Evolutionary conservation across 2,888 invertebrate species (phyloP).

Genomic region (Mimas tiliae): DNA sequence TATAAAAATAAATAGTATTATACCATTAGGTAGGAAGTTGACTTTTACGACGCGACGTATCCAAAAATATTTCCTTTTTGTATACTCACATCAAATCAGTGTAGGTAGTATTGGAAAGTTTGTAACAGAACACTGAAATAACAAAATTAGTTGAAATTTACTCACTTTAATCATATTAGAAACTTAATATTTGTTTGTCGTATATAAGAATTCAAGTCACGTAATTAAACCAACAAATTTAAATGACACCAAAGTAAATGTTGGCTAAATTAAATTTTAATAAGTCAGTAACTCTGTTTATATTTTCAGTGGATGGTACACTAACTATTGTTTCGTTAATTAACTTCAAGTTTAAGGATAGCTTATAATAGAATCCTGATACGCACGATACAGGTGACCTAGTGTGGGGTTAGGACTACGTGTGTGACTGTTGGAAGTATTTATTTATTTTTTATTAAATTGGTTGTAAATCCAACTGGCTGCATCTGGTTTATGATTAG

Average conservation of each 20-base stretch:
- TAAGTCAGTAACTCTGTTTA: conserved; percentile 6
- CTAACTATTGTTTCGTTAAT: not conserved
- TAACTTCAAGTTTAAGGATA: not conserved
- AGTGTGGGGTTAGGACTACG: no score
- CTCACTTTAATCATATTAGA: not conserved
- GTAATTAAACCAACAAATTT: conserved; percentile 31
- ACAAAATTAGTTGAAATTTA: not conserved
- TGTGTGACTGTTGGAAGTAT: no score
- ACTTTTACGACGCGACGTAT: not conserved
- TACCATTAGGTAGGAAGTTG: not conserved
- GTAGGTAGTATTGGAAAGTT: no score
- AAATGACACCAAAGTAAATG: conserved; percentile 27
- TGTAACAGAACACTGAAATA: not conserved
- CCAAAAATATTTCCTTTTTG: not conserved
- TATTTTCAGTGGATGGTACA: not conserved
- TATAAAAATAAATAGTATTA: not conserved
- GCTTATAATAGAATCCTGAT: not conserved
- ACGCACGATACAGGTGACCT: no score
- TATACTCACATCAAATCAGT: not conserved
- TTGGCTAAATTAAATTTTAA: conserved; percentile 37
- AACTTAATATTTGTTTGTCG: not conserved
- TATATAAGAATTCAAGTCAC: not conserved
- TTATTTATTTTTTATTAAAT: no score
- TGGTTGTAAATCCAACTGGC: not conserved
- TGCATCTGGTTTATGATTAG: not conserved